These are phyloP conservation scores for Macrocentrus cingulum DNA, from an alignment of 1,140 invertebrate species.

Conservation along the genomic window DNA sequence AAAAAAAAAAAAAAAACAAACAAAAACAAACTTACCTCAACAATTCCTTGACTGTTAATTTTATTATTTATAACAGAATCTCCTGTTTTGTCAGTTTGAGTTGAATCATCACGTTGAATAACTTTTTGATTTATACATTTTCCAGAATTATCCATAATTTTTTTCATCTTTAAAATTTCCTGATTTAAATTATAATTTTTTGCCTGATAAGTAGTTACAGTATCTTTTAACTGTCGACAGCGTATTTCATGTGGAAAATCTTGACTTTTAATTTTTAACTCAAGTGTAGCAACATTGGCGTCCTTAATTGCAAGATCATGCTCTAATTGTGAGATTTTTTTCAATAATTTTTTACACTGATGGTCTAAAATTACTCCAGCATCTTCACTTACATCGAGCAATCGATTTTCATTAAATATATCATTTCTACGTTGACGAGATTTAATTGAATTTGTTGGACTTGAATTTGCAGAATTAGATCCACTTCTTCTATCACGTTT, in stretches of 20 bases:
- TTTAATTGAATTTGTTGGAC: conserved; percentile 30
- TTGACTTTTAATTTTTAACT: conserved; percentile 44
- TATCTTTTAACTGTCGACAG: conserved; percentile 41
- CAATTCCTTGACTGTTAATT: too few species aligned
- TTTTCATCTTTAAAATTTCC: conserved; percentile 32
- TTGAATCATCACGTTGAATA: conserved; percentile 36
- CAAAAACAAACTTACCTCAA: too few species aligned
- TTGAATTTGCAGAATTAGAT: conserved; percentile 35
- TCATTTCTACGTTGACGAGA: conserved; percentile 39
- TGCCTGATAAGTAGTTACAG: conserved; percentile 15
- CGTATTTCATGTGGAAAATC: conserved; percentile 45
- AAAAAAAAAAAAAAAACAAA: too few species aligned
- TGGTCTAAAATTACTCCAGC: neutral
- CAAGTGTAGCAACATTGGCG: conserved; percentile 42
- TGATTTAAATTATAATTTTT: conserved; percentile 36
- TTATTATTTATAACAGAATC: too few species aligned
- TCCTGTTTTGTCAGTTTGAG: conserved; percentile 36
- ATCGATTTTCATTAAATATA: conserved; percentile 43
- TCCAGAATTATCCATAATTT: conserved; percentile 35
- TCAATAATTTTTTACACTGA: conserved; percentile 32
- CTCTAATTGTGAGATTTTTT: conserved; percentile 42
- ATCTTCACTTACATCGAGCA: conserved; percentile 33
- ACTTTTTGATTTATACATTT: conserved; percentile 37
- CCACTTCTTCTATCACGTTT: conserved; percentile 26
- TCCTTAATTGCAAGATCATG: conserved; percentile 42